phyloP scores from a whole-genome alignment of 2,113 vertebrate genomes.

The Otis tarda region DNA sequence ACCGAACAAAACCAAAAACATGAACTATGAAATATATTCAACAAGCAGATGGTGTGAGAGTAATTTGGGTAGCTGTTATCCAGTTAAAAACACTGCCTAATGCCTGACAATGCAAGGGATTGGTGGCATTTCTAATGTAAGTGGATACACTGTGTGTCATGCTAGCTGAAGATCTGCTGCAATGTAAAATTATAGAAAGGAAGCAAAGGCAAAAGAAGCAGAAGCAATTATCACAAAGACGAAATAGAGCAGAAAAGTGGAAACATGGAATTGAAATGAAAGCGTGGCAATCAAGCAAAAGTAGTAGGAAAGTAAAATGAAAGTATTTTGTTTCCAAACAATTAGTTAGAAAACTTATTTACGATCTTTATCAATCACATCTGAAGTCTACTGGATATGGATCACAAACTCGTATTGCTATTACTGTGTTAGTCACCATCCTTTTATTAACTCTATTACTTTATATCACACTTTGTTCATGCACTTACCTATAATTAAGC shows the following conservation, averaged over 20 bases:
- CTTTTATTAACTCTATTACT: conserved; percentile 58
- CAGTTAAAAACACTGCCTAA: conserved; percentile 53
- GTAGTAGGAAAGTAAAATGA: conserved; percentile 25
- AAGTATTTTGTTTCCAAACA: conserved; percentile 72
- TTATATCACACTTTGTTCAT: conserved; percentile 19
- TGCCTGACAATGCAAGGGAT: not conserved
- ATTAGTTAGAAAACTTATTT: conserved; percentile 63
- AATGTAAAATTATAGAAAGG: not conserved
- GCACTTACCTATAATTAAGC: conserved; percentile 44
- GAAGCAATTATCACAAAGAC: conserved; percentile 29
- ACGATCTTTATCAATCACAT: conserved; percentile 54
- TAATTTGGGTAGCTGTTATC: conserved; percentile 56
- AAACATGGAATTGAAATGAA: conserved; percentile 34
- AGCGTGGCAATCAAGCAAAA: conserved; percentile 42
- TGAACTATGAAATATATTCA: conserved; percentile 59
- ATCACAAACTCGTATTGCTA: conserved; percentile 46
- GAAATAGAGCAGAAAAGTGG: conserved; percentile 49
- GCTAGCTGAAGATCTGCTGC: not conserved
- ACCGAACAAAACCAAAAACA: conserved; percentile 48
- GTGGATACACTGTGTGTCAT: not conserved
- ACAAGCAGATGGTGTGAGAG: conserved; percentile 64
- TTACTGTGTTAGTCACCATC: conserved; percentile 17
- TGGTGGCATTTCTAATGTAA: not conserved
- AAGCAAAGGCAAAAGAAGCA: conserved; percentile 6
- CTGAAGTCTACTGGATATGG: conserved; percentile 41